Evolutionary conservation across 2,888 invertebrate species (phyloP).

Genomic region (Conchocele bisecta): DNA sequence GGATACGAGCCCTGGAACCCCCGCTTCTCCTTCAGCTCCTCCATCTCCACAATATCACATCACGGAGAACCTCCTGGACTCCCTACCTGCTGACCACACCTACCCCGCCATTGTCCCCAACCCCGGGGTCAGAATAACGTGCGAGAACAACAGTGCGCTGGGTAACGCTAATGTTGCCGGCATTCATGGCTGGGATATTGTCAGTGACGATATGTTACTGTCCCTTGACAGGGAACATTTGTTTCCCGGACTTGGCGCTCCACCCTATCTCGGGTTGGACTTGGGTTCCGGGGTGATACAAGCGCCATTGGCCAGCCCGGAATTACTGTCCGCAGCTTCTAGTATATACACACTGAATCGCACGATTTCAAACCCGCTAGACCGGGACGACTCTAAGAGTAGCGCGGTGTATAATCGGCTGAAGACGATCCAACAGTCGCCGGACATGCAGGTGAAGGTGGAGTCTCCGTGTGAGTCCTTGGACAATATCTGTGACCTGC

Average conservation of each 20-base stretch:
- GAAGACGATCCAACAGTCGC: slow-evolving; percentile 74
- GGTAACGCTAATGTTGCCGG: slow-evolving; percentile 18
- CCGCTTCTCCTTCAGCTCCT: slow-evolving; percentile 29
- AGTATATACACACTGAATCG: slow-evolving; percentile 85
- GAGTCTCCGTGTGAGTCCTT: slow-evolving; percentile 32
- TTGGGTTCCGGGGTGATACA: slow-evolving; percentile 58
- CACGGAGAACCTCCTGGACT: background rate
- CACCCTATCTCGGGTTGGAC: slow-evolving; percentile 56
- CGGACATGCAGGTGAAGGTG: slow-evolving; percentile 50
- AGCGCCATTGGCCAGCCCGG: slow-evolving; percentile 92
- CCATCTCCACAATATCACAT: slow-evolving; percentile 15
- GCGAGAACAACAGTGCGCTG: background rate
- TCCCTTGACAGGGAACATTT: slow-evolving; percentile 53
- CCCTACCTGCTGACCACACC: background rate
- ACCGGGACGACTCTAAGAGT: slow-evolving; percentile 82
- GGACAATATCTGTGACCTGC: slow-evolving; percentile 14
- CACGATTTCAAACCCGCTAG: slow-evolving; percentile 30
- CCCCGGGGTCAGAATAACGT: too few relatives aligned
- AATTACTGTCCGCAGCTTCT: slow-evolving; percentile 91
- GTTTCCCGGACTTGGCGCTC: slow-evolving; percentile 48
- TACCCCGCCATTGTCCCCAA: background rate
- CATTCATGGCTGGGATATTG: slow-evolving; percentile 84
- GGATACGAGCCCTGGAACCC: slow-evolving; percentile 55
- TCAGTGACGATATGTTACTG: slow-evolving; percentile 71
- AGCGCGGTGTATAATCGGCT: slow-evolving; percentile 50